These are phyloP conservation scores for Podarcis muralis DNA, from an alignment of 2,113 vertebrate species.

Conservation along the genomic window DNA sequence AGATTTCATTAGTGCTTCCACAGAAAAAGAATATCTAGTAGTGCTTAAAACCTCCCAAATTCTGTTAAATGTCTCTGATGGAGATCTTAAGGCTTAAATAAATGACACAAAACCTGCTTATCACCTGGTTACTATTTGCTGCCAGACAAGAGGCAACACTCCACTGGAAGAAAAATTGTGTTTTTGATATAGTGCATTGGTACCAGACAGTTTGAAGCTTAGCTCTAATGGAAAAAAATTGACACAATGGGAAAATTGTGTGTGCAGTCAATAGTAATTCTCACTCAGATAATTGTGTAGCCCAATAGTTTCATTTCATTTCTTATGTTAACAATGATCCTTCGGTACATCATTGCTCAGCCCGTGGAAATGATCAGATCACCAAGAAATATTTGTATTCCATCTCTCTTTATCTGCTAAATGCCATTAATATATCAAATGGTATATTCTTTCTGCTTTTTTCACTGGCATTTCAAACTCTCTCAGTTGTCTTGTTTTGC, in stretches of 20 bases:
- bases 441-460: background rate
- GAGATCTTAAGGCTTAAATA: background rate
- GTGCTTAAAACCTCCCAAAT: background rate
- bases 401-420: background rate
- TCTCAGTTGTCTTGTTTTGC: background rate
- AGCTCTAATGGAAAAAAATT: too few species aligned
- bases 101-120: too few species aligned
- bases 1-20: background rate
- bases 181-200: background rate
- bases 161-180: background rate
- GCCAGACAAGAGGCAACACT: background rate
- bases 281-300: background rate
- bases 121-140: too few species aligned
- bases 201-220: background rate
- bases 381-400: background rate
- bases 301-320: background rate
- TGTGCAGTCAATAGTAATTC: background rate
- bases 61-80: background rate
- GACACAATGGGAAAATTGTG: background rate
- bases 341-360: too few species aligned
- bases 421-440: background rate
- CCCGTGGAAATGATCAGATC: background rate
- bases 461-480: background rate
- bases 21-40: background rate
- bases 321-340: too few species aligned